phyloP scores from a whole-genome alignment of 1,140 invertebrate species.

The Vanessa tameamea region DNA sequence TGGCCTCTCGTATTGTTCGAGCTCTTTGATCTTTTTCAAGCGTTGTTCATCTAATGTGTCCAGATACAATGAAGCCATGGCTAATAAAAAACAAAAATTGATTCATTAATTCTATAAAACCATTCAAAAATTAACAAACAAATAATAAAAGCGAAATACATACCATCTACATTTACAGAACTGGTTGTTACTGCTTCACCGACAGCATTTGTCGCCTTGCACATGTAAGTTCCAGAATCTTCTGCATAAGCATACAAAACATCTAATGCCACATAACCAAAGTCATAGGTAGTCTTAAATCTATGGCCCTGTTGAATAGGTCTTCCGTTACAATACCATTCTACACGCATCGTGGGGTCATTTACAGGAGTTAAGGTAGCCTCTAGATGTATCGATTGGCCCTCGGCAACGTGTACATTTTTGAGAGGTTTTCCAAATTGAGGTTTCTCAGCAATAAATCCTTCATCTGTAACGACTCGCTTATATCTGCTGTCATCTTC shows the following conservation, averaged over 20 bases:
- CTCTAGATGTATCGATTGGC: conserved; percentile 96
- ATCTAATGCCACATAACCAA: conserved; percentile 97
- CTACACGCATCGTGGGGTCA: conserved; percentile 96
- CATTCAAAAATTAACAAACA: background rate
- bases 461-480: conserved; percentile 86
- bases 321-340: conserved; percentile 96
- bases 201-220: conserved; percentile 93
- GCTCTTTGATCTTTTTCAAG: conserved; percentile 92
- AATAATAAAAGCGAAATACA: conserved; percentile 45
- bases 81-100: conserved; percentile 74
- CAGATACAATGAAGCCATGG: conserved; percentile 90
- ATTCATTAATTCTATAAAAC: background rate
- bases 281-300: conserved; percentile 96
- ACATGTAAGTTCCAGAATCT: conserved; percentile 97
- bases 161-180: conserved; percentile 91
- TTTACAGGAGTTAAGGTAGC: conserved; percentile 96
- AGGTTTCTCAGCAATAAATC: conserved; percentile 89
- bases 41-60: conserved; percentile 95
- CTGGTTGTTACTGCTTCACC: conserved; percentile 96
- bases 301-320: conserved; percentile 94
- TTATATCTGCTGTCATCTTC: conserved; percentile 92
- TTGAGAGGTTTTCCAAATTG: conserved; percentile 94
- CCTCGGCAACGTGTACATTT: conserved; percentile 92
- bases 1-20: conserved; percentile 91
- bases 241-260: conserved; percentile 98